Percentiles rank a stretch among this genome's conserved stretches.
Conservation (phyloP, 2,888 invertebrate species). For the Aphodius granarius region DNA sequence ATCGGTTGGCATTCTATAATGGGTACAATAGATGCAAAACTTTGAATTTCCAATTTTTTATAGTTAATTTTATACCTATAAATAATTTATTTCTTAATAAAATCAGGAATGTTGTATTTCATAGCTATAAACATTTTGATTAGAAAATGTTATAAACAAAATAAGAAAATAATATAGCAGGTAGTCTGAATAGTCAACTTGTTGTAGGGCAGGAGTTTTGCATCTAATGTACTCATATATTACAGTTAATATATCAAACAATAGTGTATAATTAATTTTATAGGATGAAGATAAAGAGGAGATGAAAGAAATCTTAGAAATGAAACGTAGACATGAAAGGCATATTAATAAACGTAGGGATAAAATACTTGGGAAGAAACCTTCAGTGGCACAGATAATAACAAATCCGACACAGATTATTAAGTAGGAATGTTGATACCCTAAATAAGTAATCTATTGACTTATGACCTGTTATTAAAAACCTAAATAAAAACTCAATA, state of each 20-base stretch:
- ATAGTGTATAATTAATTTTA: slow-evolving; percentile 31
- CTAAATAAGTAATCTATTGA: neutral
- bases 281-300: slow-evolving; percentile 92
- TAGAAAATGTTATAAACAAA: too few species aligned
- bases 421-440: neutral
- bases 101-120: too few species aligned
- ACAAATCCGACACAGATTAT: slow-evolving; percentile 19
- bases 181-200: neutral
- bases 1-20: slow-evolving; percentile 71
- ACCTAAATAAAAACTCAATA: neutral
- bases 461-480: neutral
- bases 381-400: slow-evolving; percentile 5
- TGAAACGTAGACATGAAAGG: slow-evolving; percentile 83
- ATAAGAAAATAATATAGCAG: neutral
- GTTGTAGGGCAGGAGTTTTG: neutral
- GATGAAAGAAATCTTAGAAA: slow-evolving; percentile 90
- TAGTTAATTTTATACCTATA: neutral
- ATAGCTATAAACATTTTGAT: too few species aligned
- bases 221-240: neutral
- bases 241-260: neutral
- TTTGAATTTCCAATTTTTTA: slow-evolving; percentile 15
- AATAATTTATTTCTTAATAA: too few species aligned
- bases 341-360: slow-evolving; percentile 69
- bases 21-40: too few species aligned
- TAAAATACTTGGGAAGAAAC: slow-evolving; percentile 15